phyloP scores from a whole-genome alignment of 2,797 vertebrate genomes.

The Liparis tanakae region DNA sequence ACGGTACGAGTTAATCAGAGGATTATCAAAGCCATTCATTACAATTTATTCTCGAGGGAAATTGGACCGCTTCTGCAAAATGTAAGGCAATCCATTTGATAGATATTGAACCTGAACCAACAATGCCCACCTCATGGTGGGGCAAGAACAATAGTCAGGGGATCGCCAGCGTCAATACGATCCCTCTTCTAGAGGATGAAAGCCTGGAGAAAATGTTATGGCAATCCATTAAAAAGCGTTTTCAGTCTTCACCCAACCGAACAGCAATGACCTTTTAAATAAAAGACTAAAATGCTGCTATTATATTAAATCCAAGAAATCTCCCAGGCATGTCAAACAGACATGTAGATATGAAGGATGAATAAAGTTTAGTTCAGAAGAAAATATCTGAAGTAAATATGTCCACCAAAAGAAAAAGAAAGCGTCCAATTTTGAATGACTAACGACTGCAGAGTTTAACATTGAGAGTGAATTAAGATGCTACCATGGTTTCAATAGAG shows the following conservation, averaged over 20 bases:
- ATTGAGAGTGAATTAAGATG: conserved; percentile 42
- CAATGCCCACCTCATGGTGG: neutral
- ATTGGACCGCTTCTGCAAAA: neutral
- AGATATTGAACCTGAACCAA: neutral
- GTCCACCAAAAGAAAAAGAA: neutral
- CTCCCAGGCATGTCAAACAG: neutral
- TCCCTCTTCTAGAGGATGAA: neutral
- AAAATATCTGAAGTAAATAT: neutral
- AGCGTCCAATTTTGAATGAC: conserved; percentile 24
- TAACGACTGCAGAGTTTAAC: conserved; percentile 30
- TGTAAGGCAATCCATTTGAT: neutral
- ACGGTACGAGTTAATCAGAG: neutral
- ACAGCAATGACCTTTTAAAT: neutral
- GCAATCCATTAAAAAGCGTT: neutral
- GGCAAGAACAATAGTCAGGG: neutral
- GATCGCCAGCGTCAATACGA: neutral
- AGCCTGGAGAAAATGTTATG: rapidly evolving
- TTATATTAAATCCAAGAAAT: neutral
- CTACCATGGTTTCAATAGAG: conserved; percentile 35
- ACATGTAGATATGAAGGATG: neutral
- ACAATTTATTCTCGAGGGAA: neutral
- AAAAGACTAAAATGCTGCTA: neutral
- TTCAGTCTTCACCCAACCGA: neutral
- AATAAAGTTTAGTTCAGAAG: neutral
- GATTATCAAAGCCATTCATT: neutral